phyloP scores from a whole-genome alignment of 2,888 invertebrate species.

The Neoaliturus tenellus region DNA sequence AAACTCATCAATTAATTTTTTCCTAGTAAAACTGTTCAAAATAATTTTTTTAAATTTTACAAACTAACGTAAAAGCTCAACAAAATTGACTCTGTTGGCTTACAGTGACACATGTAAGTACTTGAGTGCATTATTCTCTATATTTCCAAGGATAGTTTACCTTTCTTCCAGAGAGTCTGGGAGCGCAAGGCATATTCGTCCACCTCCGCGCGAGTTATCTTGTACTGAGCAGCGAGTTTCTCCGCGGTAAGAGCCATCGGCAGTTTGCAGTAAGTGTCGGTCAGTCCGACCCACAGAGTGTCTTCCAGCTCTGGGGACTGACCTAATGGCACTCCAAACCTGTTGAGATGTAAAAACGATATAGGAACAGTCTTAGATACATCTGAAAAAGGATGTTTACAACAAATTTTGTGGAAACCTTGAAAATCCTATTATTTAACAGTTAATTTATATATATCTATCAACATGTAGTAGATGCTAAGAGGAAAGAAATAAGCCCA shows the following conservation, averaged over 20 bases:
- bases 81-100: too few species aligned
- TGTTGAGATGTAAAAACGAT: constrained; percentile 64
- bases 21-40: too few species aligned
- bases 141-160: too few species aligned
- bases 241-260: constrained; percentile 98
- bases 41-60: background rate
- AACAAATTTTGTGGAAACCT: too few species aligned
- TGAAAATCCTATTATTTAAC: too few species aligned
- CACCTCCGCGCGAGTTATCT: constrained; percentile 86
- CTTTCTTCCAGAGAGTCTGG: constrained; percentile 91
- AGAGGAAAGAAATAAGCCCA: too few species aligned
- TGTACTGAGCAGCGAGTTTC: constrained; percentile 91
- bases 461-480: too few species aligned
- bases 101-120: too few species aligned
- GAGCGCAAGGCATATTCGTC: constrained; percentile 91
- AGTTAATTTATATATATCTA: too few species aligned
- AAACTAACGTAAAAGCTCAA: background rate
- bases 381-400: too few species aligned
- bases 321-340: constrained; percentile 94
- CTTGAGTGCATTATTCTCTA: too few species aligned
- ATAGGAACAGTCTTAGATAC: background rate
- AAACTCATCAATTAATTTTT: too few species aligned
- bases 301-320: constrained; percentile 88
- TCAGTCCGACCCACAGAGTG: constrained; percentile 90
- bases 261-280: constrained; percentile 91